Evolutionary conservation across 2,113 vertebrate species (phyloP), one percentile per base, ranked within the genome.

Genomic region (Cryptoleucopteryx plumbea): DNA sequence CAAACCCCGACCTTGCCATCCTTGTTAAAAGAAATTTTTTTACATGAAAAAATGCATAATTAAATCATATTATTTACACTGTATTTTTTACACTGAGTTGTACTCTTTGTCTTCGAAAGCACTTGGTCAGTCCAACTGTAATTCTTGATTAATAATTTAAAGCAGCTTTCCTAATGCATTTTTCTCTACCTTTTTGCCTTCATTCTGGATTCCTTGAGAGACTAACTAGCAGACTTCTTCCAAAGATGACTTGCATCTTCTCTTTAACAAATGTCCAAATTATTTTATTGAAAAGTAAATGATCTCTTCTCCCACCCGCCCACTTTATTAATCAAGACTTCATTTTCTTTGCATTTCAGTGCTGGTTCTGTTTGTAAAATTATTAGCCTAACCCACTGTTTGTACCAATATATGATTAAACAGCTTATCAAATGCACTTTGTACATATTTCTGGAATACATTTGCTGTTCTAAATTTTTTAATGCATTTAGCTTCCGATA

Each of bases 391-490:
- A 32, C 13, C 15, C 40, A 25, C 59, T 40, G 38, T 83, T 95
- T 86, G 53, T 61, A n/a, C 55, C 26, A 3, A 52, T 86, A 29
- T 21, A 59, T 68, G 74, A 90, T 65, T 92, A 74, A 94, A 61
- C 42, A 79, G 56, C 40, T 84, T 94, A 80, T 79, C 22, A 29
- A 72, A 86, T 89, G 77, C 58, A 71, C 73, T 96, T 86, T 86
- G 72, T 61, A 79, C 23, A 5, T 42, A 22, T 66, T 63, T 68
- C 63, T 93, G 48, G 55, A 90, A 74, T 77, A 81, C 48, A 55
- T 91, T 90, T 88, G 56, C 72, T 80, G 55, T 56, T 62, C 26
- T 91, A 91, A 95, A 75, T 72, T 71, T 93, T 94, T 95, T 42
- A 74, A 78, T 62, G 75, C 56, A 67, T 84, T 92, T 66, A 79